Conservation (phyloP, 2,888 invertebrate genomes). For the Tinea semifulvella region DNA sequence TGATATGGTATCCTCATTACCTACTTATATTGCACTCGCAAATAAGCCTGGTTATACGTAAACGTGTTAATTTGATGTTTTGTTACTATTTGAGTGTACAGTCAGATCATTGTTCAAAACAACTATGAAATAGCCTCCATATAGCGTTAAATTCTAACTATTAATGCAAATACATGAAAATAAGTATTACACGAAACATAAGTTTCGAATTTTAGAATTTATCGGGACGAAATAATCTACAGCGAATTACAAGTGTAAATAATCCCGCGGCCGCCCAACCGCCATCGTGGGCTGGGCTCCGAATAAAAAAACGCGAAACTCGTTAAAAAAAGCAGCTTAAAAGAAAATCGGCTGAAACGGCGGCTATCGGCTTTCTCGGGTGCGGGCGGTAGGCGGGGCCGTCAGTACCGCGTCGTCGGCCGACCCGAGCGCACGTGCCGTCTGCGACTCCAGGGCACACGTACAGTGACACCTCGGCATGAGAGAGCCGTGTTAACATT, state of each 20-base stretch:
- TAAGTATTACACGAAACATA: constrained; percentile 4
- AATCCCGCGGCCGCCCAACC: constrained; percentile 62
- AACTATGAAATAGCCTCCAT: constrained; percentile 10
- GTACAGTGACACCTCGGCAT: constrained; percentile 57
- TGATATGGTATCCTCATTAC: constrained; percentile 3
- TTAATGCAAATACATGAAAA: constrained; percentile 5
- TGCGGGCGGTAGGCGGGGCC: constrained; percentile 56
- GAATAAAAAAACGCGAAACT: constrained; percentile 48
- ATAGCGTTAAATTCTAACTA: constrained; percentile 4
- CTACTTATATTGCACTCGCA: constrained; percentile 11
- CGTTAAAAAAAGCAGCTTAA: constrained; percentile 65
- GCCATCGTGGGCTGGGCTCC: constrained; percentile 59
- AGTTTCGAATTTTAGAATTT: neutral
- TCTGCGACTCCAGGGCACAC: constrained; percentile 27
- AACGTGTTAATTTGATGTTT: constrained; percentile 13
- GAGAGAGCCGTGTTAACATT: constrained; percentile 56
- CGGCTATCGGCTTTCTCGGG: constrained; percentile 60
- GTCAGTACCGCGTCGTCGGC: constrained; percentile 71
- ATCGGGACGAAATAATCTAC: constrained; percentile 32
- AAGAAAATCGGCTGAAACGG: constrained; percentile 66
- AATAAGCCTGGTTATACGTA: constrained; percentile 10
- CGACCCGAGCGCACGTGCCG: constrained; percentile 60
- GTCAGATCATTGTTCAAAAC: constrained; percentile 11
- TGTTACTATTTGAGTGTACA: constrained; percentile 9
- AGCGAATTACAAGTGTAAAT: constrained; percentile 66